These are phyloP conservation scores for Gastrophysa polygoni DNA, from an alignment of 2,888 invertebrate species.

Conservation along the genomic window DNA sequence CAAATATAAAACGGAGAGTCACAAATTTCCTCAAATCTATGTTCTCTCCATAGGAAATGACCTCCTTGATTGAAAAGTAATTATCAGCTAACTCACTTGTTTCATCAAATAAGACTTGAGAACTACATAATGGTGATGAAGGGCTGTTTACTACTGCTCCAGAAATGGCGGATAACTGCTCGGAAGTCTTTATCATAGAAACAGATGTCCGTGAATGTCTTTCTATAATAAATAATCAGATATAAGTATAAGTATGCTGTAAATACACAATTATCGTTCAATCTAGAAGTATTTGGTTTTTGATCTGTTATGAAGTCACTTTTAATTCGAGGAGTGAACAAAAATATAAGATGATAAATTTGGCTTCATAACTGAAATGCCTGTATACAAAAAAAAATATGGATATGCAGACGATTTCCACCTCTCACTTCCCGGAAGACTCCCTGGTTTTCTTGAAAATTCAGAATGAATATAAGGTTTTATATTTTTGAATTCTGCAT, in stretches of 20 bases:
- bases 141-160: constrained; percentile 1
- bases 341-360: too few relatives aligned
- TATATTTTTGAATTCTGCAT: neutral
- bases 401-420: too few relatives aligned
- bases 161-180: neutral
- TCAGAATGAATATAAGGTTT: neutral
- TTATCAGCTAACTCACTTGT: neutral
- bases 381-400: too few relatives aligned
- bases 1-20: neutral
- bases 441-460: neutral
- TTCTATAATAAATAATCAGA: constrained; percentile 1
- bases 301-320: neutral
- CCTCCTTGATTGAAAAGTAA: neutral
- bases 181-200: neutral
- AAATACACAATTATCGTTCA: neutral
- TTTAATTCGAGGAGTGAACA: too few relatives aligned
- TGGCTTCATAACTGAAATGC: too few relatives aligned
- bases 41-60: neutral
- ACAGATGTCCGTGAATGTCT: neutral
- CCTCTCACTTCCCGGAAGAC: neutral
- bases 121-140: constrained; percentile 2
- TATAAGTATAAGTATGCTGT: neutral
- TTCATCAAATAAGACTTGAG: neutral
- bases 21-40: neutral
- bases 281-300: neutral